Evolutionary conservation across 2,113 vertebrate species (phyloP).

Genomic region (Rana temporaria): DNA sequence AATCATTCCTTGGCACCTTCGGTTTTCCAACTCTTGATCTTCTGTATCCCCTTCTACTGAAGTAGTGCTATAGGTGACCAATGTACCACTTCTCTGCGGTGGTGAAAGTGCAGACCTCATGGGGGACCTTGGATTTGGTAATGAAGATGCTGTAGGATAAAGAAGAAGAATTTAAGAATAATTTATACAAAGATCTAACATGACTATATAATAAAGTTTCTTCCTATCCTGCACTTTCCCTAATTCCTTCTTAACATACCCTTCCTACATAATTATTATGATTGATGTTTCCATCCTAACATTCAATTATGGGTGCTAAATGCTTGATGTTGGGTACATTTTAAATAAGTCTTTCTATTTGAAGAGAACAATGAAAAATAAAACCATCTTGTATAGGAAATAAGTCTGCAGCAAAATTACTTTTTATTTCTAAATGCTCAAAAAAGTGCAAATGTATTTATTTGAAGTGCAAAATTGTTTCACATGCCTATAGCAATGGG

Average conservation of each 20-base stretch:
- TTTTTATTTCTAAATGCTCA: not conserved
- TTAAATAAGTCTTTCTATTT: not conserved
- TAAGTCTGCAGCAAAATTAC: constrained; percentile 8
- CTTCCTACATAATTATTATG: not conserved
- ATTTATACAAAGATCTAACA: not conserved
- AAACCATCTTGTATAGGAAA: constrained; percentile 7
- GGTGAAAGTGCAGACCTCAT: constrained; percentile 51
- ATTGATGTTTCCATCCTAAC: not conserved
- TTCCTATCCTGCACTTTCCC: not conserved
- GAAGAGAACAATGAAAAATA: not conserved
- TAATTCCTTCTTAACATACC: not conserved
- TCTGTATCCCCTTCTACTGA: constrained; percentile 54
- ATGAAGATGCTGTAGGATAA: constrained; percentile 53
- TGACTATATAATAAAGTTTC: not conserved
- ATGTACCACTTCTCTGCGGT: constrained; percentile 53
- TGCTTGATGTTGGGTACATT: not conserved
- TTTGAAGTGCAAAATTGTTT: not conserved
- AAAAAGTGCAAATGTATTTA: not conserved
- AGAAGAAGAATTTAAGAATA: constrained; percentile 1
- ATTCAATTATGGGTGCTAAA: not conserved
- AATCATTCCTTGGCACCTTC: constrained; percentile 55
- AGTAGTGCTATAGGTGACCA: constrained; percentile 54
- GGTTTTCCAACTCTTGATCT: constrained; percentile 51
- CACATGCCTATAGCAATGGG: not conserved
- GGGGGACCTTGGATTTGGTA: constrained; percentile 54